A percentile compares a stretch with the other conserved stretches of the same genome.
phyloP scores from a whole-genome alignment of 2,113 vertebrate species.

The Sorex araneus region DNA sequence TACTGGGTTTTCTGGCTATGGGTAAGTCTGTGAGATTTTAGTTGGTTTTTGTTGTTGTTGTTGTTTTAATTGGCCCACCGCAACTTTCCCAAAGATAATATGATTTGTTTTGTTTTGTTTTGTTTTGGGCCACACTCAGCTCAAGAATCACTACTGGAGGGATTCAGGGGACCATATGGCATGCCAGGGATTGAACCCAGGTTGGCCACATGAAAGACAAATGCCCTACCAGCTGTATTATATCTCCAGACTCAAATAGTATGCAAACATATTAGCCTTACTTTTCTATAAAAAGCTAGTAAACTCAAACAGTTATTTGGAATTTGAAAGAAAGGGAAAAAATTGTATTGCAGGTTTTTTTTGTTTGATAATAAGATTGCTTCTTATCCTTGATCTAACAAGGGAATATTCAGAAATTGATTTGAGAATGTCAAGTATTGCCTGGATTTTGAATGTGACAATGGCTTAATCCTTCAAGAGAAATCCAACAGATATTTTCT shows the following conservation, averaged over 20 bases:
- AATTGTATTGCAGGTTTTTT: not conserved
- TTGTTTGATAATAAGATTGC: conserved; percentile 7
- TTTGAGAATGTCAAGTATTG: conserved; percentile 29
- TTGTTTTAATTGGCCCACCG: not conserved
- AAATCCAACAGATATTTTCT: not conserved
- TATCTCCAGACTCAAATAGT: not conserved
- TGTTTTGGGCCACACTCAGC: too few relatives aligned
- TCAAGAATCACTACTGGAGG: too few relatives aligned
- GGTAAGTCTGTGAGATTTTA: too few relatives aligned
- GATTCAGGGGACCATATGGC: too few relatives aligned
- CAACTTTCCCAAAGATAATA: not conserved
- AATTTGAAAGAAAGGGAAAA: not conserved
- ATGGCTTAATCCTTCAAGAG: not conserved
- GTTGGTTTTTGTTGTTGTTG: too few relatives aligned
- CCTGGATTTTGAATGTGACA: not conserved
- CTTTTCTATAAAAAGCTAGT: not conserved
- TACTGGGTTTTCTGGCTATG: too few relatives aligned
- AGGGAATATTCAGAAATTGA: not conserved
- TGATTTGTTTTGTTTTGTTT: too few relatives aligned
- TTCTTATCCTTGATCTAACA: not conserved
- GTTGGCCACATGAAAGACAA: too few relatives aligned
- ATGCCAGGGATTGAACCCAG: too few relatives aligned
- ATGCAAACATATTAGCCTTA: not conserved
- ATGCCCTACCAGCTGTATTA: too few relatives aligned
- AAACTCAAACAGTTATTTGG: not conserved